A percentile compares a stretch with the other conserved stretches of the same genome.
phyloP scores from a whole-genome alignment of 2,888 invertebrate species.

The Ichneumoninae sp. region DNA sequence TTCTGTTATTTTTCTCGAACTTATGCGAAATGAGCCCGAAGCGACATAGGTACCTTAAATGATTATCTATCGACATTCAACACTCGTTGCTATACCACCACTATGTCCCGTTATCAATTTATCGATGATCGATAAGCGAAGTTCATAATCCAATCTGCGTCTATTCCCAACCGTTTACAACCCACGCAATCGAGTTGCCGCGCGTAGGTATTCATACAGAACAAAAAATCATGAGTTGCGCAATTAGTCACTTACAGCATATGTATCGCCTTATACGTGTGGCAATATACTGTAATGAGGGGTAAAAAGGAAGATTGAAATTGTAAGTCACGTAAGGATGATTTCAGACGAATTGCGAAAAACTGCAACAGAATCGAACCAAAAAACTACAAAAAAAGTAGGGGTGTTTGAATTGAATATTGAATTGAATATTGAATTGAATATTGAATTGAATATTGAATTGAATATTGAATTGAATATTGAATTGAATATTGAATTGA shows the following conservation, averaged over 20 bases:
- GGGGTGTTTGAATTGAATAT: too few species aligned
- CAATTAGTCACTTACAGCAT: slow-evolving; percentile 23
- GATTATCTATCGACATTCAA: neutral
- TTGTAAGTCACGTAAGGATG: slow-evolving; percentile 7
- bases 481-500: too few species aligned
- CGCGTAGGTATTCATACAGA: neutral
- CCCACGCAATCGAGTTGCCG: slow-evolving; percentile 8
- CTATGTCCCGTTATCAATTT: slow-evolving; percentile 11
- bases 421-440: too few species aligned
- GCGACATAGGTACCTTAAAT: too few species aligned
- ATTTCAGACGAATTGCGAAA: neutral
- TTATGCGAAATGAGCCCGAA: too few species aligned
- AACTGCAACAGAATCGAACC: neutral
- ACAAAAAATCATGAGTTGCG: neutral
- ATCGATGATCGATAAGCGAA: slow-evolving; percentile 46
- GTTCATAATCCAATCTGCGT: slow-evolving; percentile 27
- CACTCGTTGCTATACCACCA: neutral
- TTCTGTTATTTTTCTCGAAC: too few species aligned
- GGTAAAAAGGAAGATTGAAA: neutral
- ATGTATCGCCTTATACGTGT: slow-evolving; percentile 3
- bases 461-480: too few species aligned
- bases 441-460: too few species aligned
- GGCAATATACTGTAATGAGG: neutral
- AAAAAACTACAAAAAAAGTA: too few species aligned
- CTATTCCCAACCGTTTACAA: slow-evolving; percentile 12